Evolutionary conservation across 2,113 vertebrate species (phyloP).

Genomic region (Sphaerodactylus townsendi): DNA sequence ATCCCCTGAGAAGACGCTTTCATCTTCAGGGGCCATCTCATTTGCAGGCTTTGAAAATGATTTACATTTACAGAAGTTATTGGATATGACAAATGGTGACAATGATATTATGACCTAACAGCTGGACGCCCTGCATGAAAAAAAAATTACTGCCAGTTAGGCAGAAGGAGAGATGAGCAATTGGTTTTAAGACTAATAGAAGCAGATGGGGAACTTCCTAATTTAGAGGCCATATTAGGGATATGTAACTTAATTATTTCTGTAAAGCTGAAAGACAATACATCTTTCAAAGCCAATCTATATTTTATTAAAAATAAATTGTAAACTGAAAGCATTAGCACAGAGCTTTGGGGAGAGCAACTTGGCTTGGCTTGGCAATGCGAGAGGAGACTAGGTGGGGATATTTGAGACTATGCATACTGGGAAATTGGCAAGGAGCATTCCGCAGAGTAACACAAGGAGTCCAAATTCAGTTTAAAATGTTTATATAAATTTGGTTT

Average conservation of each 20-base stretch:
- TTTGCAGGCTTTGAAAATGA: conserved; percentile 36
- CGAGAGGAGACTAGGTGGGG: too few relatives aligned
- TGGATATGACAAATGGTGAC: conserved; percentile 42
- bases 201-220: conserved; percentile 46
- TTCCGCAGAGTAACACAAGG: too few relatives aligned
- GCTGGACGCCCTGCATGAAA: conserved; percentile 58
- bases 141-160: conserved; percentile 61
- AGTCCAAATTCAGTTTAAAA: too few relatives aligned
- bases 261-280: conserved; percentile 49
- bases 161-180: conserved; percentile 46
- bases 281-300: conserved; percentile 51
- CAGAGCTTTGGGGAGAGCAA: too few relatives aligned
- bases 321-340: neutral
- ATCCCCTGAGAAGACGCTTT: neutral
- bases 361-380: too few relatives aligned
- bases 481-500: too few relatives aligned
- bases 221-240: conserved; percentile 44
- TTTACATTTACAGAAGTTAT: conserved; percentile 46
- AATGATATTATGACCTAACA: conserved; percentile 43
- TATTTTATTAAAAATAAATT: conserved; percentile 56
- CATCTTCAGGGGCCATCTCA: conserved; percentile 17
- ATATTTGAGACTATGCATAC: too few relatives aligned
- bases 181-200: conserved; percentile 58
- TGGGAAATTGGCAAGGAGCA: too few relatives aligned
- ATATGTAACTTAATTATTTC: conserved; percentile 61